These are phyloP conservation scores for rabbit (Oryctolagus cuniculus) DNA, from an alignment of 2,113 vertebrate species.

Conservation along the genomic window mOryCun1.1 NC_091438.1:132744001-132744500, in stretches of 20 bases:
- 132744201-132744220: slow-evolving; percentile 43
- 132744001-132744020: too few species aligned
- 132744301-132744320: slow-evolving; percentile 69
- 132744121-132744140: slow-evolving; percentile 67
- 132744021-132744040: too few species aligned
- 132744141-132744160: slow-evolving; percentile 59
- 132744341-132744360: slow-evolving; percentile 52
- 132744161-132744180: slow-evolving; percentile 37
- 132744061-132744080: slow-evolving; percentile 50
- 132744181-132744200: slow-evolving; percentile 34
- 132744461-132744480: slow-evolving; percentile 65
- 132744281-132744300: slow-evolving; percentile 33
- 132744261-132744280: slow-evolving; percentile 52
- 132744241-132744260: slow-evolving; percentile 48
- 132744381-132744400: neutral
- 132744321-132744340: slow-evolving; percentile 57
- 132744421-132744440: slow-evolving; percentile 55
- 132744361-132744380: slow-evolving; percentile 68
- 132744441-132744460: slow-evolving; percentile 36
- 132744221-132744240: slow-evolving; percentile 26
- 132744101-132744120: slow-evolving; percentile 31
- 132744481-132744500: slow-evolving; percentile 59
- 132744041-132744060: too few species aligned
- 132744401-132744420: neutral
- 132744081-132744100: slow-evolving; percentile 32